Percentiles rank a stretch among this genome's conserved stretches.
Conservation (phyloP, 1,140 invertebrate species). For the Drosophila sp. region DNA sequence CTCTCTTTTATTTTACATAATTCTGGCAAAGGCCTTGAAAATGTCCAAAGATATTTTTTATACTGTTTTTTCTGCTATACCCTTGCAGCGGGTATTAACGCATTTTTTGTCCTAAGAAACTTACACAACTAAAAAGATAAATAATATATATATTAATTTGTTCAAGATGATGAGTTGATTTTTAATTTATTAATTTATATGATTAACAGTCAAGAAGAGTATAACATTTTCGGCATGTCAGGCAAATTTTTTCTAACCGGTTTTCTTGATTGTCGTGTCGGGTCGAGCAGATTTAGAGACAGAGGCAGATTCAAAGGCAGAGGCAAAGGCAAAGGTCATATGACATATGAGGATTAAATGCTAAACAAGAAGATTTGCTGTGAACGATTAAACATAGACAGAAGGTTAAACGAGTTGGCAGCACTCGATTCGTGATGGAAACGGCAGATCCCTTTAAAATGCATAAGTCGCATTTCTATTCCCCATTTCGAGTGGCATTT, state of each 20-base stretch:
- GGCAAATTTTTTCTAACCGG: not conserved
- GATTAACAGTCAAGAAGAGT: too few relatives aligned
- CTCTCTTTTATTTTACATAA: constrained; percentile 43
- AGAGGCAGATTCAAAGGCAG: constrained; percentile 16
- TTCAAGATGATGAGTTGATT: too few relatives aligned
- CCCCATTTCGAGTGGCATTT: constrained; percentile 17
- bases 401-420: constrained; percentile 41
- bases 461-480: too few relatives aligned
- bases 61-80: too few relatives aligned
- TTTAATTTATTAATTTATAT: too few relatives aligned
- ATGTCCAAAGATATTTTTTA: constrained; percentile 14
- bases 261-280: constrained; percentile 15
- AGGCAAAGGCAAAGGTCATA: constrained; percentile 26
- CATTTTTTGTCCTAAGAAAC: not conserved
- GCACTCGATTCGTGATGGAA: too few relatives aligned
- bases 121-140: too few relatives aligned
- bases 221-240: too few relatives aligned
- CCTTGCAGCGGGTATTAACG: too few relatives aligned
- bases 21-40: constrained; percentile 42
- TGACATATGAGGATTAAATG: constrained; percentile 39
- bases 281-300: too few relatives aligned
- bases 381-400: constrained; percentile 27
- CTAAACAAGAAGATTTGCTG: constrained; percentile 29
- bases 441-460: constrained; percentile 17
- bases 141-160: too few relatives aligned